Percentiles rank a stretch among this genome's conserved stretches.
Conservation (phyloP, 2,888 invertebrate genomes). For the Andrena dorsata region DNA sequence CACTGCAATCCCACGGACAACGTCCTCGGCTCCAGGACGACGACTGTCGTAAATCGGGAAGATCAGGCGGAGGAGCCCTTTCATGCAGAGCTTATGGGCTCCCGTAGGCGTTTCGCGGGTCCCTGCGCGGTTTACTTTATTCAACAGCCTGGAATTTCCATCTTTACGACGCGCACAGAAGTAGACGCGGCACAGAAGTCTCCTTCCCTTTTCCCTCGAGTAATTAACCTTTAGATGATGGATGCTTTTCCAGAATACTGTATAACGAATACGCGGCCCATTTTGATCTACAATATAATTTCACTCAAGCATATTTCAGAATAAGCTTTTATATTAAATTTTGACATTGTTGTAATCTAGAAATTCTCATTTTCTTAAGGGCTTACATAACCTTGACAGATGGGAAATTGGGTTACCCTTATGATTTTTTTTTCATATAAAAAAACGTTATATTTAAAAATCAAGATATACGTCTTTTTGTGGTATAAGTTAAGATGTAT, state of each 20-base stretch:
- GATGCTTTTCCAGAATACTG: not conserved
- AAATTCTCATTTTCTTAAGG: too few species aligned
- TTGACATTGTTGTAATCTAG: too few species aligned
- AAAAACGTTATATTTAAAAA: too few species aligned
- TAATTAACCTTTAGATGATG: not conserved
- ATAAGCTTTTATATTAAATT: too few species aligned
- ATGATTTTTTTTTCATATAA: too few species aligned
- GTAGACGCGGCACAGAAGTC: not conserved
- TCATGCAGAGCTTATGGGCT: slow-evolving; percentile 39
- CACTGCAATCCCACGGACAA: not conserved
- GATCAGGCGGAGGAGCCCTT: slow-evolving; percentile 32
- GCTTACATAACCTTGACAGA: too few species aligned
- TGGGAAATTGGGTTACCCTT: too few species aligned
- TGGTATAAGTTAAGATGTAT: too few species aligned
- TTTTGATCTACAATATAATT: too few species aligned
- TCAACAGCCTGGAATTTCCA: slow-evolving; percentile 41
- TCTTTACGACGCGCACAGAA: slow-evolving; percentile 28
- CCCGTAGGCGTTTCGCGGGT: slow-evolving; percentile 41
- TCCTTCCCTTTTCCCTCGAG: not conserved
- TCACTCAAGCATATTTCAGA: too few species aligned
- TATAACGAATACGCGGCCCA: not conserved
- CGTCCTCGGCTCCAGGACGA: slow-evolving; percentile 10
- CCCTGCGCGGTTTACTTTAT: slow-evolving; percentile 30
- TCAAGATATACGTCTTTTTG: too few species aligned
- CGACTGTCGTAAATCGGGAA: slow-evolving; percentile 49